A percentile compares a stretch with the other conserved stretches of the same genome.
These are phyloP conservation scores for Lycodopsis pacificus DNA, from an alignment of 2,797 vertebrate genomes.

Conservation along the genomic window DNA sequence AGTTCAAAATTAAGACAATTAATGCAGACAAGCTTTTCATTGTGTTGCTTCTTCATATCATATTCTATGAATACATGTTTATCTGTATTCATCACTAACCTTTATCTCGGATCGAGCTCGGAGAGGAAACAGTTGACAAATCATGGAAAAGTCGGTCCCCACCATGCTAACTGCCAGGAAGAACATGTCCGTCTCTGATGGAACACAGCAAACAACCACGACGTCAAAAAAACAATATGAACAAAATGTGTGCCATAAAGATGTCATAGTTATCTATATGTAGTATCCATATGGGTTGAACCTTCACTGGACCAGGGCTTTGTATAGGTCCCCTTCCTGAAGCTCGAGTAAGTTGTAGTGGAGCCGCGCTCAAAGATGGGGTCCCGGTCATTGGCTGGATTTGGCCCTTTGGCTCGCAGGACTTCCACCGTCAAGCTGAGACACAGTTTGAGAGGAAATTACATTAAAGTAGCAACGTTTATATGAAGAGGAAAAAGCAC, in stretches of 20 bases:
- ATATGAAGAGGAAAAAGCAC: neutral
- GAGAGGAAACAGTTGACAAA: conserved; percentile 95
- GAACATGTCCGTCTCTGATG: conserved; percentile 97
- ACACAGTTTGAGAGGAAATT: conserved; percentile 25
- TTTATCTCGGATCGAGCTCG: conserved; percentile 95
- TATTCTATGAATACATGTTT: neutral
- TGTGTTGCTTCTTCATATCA: neutral
- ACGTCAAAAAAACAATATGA: neutral
- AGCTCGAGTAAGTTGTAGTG: conserved; percentile 97
- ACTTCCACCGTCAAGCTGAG: conserved; percentile 96
- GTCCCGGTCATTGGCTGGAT: conserved; percentile 90
- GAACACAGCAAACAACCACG: conserved; percentile 18
- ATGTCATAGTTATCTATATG: neutral
- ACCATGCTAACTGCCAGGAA: conserved; percentile 98
- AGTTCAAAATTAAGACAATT: conserved; percentile 11
- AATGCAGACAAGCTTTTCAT: neutral
- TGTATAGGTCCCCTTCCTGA: conserved; percentile 89
- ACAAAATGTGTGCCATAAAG: neutral
- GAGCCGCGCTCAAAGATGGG: conserved; percentile 98
- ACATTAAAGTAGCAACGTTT: neutral
- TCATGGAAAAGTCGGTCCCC: conserved; percentile 98
- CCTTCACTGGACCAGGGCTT: conserved; percentile 97
- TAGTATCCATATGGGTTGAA: conserved; percentile 37
- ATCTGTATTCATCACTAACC: conserved; percentile 76
- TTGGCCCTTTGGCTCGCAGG: conserved; percentile 90